Conservation (phyloP, 1,140 invertebrate genomes). For the Apis laboriosa region DNA sequence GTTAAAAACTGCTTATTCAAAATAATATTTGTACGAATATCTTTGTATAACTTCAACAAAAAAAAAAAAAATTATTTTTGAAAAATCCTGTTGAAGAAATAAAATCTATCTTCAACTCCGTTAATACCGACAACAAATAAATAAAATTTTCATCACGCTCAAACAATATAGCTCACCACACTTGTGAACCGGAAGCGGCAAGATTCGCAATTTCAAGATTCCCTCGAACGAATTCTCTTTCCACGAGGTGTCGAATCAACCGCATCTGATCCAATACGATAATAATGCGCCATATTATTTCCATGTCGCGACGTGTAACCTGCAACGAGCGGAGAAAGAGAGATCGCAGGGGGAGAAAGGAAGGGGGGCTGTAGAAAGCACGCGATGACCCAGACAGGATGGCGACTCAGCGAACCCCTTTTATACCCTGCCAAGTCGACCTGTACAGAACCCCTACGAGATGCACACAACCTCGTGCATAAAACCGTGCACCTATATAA, state of each 20-base stretch:
- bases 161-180: background rate
- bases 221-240: background rate
- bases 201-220: background rate
- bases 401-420: slow-evolving; percentile 62
- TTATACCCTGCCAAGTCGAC: slow-evolving; percentile 59
- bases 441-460: slow-evolving; percentile 51
- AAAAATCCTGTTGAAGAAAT: too few relatives aligned
- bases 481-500: background rate
- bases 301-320: slow-evolving; percentile 62
- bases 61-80: too few relatives aligned
- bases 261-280: slow-evolving; percentile 56
- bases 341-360: background rate
- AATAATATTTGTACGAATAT: too few relatives aligned
- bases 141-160: too few relatives aligned
- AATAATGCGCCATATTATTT: slow-evolving; percentile 63
- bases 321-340: slow-evolving; percentile 12
- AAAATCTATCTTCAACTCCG: too few relatives aligned
- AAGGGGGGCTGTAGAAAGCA: slow-evolving; percentile 56
- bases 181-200: background rate
- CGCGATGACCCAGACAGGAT: slow-evolving; percentile 68
- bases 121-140: too few relatives aligned
- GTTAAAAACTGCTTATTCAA: too few relatives aligned
- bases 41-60: too few relatives aligned
- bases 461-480: slow-evolving; percentile 22
- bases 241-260: slow-evolving; percentile 46